Base-by-base conservation (phyloP, 2,888 invertebrate genomes). In the Nasonovia ribisnigri region DNA sequence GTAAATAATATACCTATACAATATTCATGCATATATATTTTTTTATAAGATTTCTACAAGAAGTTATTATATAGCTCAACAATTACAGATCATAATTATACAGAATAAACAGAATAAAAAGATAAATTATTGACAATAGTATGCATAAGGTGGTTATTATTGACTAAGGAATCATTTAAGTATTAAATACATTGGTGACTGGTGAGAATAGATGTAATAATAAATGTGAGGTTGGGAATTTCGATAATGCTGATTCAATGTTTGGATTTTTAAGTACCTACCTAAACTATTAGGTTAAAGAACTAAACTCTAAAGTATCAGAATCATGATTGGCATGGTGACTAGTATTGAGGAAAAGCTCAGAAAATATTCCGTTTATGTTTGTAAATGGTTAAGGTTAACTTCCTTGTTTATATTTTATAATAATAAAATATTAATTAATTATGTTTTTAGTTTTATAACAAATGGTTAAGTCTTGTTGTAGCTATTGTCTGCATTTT, bases 401-500 rank as follows among this genome's bases (percentile, higher is more conserved):
- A 77, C 36, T 77, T 8, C 8, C 36, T 20, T 2, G 8, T 20
- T 20, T 77, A 20, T 36, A 20, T 20, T 77, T 36, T 36, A 77
- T 77, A 77, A 67, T n/a, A 36, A 77, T 36, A 6, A n/a, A 57
- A 29, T 24, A 57, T 46, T 29, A 43, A 89, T 46, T 90, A 43
- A 43, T 20, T 51, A 6, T 88, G n/a, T 77, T 96, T 96, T 84
- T 96, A 98, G 98, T 99, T 97, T 96, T 99, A 98, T 96, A 99
- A 99, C 96, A 97, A 97, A 94, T 99, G 99, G 99, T 95, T 99
- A 46, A 98, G 98, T 86, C 96, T 99, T 92, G 95, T 97, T 90
- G 99, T 99, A 1, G 98, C 98, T 95, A 96, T 98, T 94, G 96
- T 98, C 95, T 98, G 98, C 95, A 97, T 98, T 91, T 97, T 97